A percentile compares a stretch with the other conserved stretches of the same genome.
These are phyloP conservation scores for Brachyptera putata DNA, from an alignment of 2,888 invertebrate species.

Conservation along the genomic window DNA sequence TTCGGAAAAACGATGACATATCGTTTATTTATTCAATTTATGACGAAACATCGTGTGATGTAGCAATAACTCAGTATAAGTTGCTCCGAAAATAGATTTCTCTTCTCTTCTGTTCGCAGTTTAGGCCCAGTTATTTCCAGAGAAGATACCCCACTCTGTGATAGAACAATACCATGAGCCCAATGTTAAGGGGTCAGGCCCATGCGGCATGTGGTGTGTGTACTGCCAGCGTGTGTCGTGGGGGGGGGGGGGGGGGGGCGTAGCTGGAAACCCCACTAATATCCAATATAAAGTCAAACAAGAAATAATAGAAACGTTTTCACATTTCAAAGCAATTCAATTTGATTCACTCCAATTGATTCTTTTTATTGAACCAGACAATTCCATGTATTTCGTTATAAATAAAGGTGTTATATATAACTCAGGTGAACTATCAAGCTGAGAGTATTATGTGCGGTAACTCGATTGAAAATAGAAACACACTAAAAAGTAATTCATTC, in stretches of 20 bases:
- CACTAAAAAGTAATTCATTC: too few species aligned
- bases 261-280: background rate
- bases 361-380: background rate
- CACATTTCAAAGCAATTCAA: background rate
- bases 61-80: conserved; percentile 16
- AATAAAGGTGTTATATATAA: background rate
- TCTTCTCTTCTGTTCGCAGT: background rate
- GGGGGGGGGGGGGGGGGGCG: background rate
- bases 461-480: too few species aligned
- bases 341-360: background rate
- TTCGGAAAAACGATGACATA: conserved; percentile 14
- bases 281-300: conserved; percentile 17
- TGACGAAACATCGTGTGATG: conserved; percentile 18
- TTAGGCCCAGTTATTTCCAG: background rate
- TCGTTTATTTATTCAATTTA: conserved; percentile 9
- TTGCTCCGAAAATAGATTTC: conserved; percentile 13
- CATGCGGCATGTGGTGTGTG: background rate
- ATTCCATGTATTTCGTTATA: background rate
- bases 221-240: too few species aligned
- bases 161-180: background rate
- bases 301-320: conserved; percentile 7
- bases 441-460: too few species aligned
- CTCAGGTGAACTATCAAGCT: too few species aligned
- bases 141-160: background rate
- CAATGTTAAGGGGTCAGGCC: background rate